Evolutionary conservation across 2,113 vertebrate species (phyloP), one percentile per base, ranked within the genome.

Genomic region (Cololabis saira): DNA sequence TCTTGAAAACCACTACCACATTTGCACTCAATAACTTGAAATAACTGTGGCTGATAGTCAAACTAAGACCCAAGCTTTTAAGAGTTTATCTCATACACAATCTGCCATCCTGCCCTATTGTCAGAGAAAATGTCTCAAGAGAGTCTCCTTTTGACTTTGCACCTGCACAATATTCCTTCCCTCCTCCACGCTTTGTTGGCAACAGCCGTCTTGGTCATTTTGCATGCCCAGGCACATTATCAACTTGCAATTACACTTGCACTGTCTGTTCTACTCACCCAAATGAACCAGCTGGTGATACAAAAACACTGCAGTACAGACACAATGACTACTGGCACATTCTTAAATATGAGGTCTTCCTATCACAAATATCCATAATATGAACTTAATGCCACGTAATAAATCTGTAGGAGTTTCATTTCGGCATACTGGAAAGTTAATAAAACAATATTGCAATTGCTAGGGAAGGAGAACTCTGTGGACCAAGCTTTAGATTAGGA

Each of bases 311-410:
- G 92, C 90, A 90, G 78, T 56, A 82, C 58, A 74, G 76, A 93
- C 94, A 94, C 87, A 78, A 80, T 91, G 93, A 90, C 93, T 92
- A 88, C 92, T 84, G 87, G 92, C 76, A 88, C 70, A 50, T 67
- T 76, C 63, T 93, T 93, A 95, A 94, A 93, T 93, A 95, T 94
- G 92, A 95, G 93, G 90, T 93, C 95, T 94, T 93, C 94, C 95
- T 90, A 85, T 92, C 93, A 93, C 94, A 95, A 95, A 95, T 95
- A 94, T 93, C 93, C 90, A 90, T 96, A 95, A 96, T 96, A 95
- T 93, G 92, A 96, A 94, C 92, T 92, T 96, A 97, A 97, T 95
- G 94, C 92, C 86, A 90, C 91, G 91, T 96, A 96, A 96, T 96
- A 94, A 97, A 94, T 93, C 92, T 94, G 93, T 71, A 77, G 76